Conservation (phyloP, 2,888 invertebrate species). For the Pelosia muscerda region DNA sequence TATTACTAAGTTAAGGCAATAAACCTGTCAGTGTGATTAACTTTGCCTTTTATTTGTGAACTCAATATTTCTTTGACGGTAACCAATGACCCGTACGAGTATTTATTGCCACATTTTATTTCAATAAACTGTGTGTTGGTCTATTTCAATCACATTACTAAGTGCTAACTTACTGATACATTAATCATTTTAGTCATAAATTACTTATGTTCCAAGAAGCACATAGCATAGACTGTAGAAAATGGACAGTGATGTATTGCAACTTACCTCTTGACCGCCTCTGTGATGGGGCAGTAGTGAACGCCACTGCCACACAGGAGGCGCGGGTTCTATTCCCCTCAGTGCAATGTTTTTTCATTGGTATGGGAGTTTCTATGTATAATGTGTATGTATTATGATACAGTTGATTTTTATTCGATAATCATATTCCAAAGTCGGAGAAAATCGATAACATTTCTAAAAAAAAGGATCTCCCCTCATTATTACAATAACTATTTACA, state of each 20-base stretch:
- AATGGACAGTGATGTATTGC: too few species aligned
- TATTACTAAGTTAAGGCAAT: background rate
- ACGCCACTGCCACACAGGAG: too few species aligned
- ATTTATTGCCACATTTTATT: background rate
- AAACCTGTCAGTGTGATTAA: constrained; percentile 2
- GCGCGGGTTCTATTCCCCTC: too few species aligned
- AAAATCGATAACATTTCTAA: constrained; percentile 78
- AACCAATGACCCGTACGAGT: background rate
- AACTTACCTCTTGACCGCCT: too few species aligned
- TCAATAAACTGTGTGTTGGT: background rate
- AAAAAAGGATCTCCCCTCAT: constrained; percentile 57
- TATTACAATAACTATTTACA: constrained; percentile 72
- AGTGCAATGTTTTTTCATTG: too few species aligned
- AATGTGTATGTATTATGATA: constrained; percentile 60
- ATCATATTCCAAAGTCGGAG: constrained; percentile 72
- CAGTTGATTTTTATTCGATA: constrained; percentile 78
- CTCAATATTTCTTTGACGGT: background rate
- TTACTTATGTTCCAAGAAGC: too few species aligned
- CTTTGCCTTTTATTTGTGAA: background rate
- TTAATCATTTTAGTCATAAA: too few species aligned
- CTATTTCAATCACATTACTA: background rate
- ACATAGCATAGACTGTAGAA: too few species aligned
- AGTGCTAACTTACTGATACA: background rate
- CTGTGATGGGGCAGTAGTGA: too few species aligned
- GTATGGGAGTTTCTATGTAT: too few species aligned